A percentile compares a stretch with the other conserved stretches of the same genome.
These are phyloP conservation scores for Callinectes sapidus DNA, from an alignment of 2,888 invertebrate species.

Conservation along the genomic window DNA sequence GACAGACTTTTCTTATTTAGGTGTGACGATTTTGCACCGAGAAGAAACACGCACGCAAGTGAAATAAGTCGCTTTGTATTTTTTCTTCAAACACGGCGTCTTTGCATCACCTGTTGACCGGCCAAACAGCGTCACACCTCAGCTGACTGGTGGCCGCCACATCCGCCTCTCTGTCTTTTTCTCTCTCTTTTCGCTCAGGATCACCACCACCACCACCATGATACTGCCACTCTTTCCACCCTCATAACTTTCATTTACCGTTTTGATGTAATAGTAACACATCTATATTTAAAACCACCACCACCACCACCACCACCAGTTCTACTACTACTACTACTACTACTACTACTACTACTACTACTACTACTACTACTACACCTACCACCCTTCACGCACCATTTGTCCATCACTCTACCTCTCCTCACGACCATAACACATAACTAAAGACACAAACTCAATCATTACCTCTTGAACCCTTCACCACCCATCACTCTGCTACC, in stretches of 20 bases:
- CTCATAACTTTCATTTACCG: background rate
- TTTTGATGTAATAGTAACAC: background rate
- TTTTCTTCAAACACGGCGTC: conserved; percentile 40
- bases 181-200: background rate
- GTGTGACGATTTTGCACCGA: background rate
- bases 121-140: conserved; percentile 45
- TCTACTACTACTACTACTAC: conserved; percentile 3
- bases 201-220: background rate
- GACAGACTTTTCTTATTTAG: conserved; percentile 33
- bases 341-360: background rate
- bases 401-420: background rate
- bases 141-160: conserved; percentile 37
- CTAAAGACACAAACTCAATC: background rate
- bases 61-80: conserved; percentile 36
- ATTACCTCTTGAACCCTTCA: background rate
- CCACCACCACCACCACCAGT: background rate
- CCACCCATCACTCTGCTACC: background rate
- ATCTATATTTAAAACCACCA: background rate
- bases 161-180: background rate
- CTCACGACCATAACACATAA: conserved; percentile 16
- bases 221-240: background rate
- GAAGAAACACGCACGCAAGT: conserved; percentile 35
- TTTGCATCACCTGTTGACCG: conserved; percentile 40
- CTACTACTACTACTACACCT: background rate
- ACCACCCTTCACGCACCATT: conserved; percentile 16